Evolutionary conservation across 2,888 invertebrate genomes (phyloP).

Genomic region (Trisateles emortualis): DNA sequence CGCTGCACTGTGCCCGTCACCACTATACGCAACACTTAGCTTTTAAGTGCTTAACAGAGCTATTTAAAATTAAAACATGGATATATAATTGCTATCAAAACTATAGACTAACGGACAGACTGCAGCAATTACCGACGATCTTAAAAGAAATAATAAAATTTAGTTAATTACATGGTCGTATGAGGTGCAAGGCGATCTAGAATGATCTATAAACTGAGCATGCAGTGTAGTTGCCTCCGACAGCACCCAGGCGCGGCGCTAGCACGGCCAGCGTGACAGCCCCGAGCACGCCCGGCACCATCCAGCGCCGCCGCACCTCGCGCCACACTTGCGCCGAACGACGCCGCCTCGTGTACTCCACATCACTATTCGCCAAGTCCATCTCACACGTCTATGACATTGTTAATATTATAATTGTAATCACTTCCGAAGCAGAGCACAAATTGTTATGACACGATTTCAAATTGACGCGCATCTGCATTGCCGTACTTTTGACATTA

Average conservation of each 20-base stretch:
- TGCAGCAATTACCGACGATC: conserved; percentile 4
- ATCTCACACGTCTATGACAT: background rate
- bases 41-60: too few relatives aligned
- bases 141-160: conserved; percentile 25
- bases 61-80: too few relatives aligned
- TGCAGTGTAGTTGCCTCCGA: conserved; percentile 80
- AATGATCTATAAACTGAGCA: conserved; percentile 69
- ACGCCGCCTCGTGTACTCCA: background rate
- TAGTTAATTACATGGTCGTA: conserved; percentile 68
- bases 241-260: conserved; percentile 68
- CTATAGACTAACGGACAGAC: background rate
- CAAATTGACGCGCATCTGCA: conserved; percentile 30
- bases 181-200: conserved; percentile 78
- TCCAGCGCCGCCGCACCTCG: conserved; percentile 66
- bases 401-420: too few relatives aligned
- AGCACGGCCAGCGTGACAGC: conserved; percentile 68
- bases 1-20: too few relatives aligned
- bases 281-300: conserved; percentile 66
- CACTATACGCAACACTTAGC: too few relatives aligned
- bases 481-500: conserved; percentile 16
- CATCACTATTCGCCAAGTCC: background rate
- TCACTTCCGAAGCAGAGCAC: too few relatives aligned
- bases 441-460: conserved; percentile 2
- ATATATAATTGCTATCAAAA: background rate
- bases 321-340: conserved; percentile 63